A percentile compares a stretch with the other conserved stretches of the same genome.
These are phyloP conservation scores for Mirza zaza DNA, from an alignment of 2,113 vertebrate species.

Conservation along the genomic window DNA sequence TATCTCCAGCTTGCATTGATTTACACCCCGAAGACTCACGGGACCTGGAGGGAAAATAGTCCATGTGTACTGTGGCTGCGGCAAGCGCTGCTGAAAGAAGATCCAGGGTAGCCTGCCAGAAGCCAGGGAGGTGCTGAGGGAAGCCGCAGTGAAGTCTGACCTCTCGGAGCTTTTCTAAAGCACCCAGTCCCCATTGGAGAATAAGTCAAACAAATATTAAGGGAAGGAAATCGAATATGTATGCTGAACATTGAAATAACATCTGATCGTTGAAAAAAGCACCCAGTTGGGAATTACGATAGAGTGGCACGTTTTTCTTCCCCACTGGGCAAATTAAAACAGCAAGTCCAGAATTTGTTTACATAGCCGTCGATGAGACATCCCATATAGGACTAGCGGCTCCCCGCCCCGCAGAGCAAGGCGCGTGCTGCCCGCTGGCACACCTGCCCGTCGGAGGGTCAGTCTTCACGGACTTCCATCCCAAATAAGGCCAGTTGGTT, in stretches of 20 bases:
- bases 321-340: conserved; percentile 65
- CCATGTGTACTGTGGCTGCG: conserved; percentile 49
- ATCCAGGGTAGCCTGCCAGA: neutral
- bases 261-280: conserved; percentile 47
- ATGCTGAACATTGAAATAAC: conserved; percentile 57
- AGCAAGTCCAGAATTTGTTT: conserved; percentile 65
- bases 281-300: conserved; percentile 64
- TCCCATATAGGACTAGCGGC: neutral
- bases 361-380: neutral
- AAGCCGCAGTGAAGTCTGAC: conserved; percentile 32
- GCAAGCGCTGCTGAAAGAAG: conserved; percentile 49
- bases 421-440: rapidly evolving
- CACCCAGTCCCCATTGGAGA: conserved; percentile 48
- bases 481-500: neutral
- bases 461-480: rapidly evolving
- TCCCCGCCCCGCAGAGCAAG: neutral
- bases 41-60: conserved; percentile 64
- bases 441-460: rapidly evolving
- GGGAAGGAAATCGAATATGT: conserved; percentile 69
- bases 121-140: conserved; percentile 68
- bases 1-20: conserved; percentile 77
- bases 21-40: conserved; percentile 73
- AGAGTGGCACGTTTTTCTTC: conserved; percentile 68
- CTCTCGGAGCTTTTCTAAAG: conserved; percentile 8
- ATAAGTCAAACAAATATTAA: conserved; percentile 76